phyloP scores from a whole-genome alignment of 2,888 invertebrate genomes.

The Sisyra nigra region DNA sequence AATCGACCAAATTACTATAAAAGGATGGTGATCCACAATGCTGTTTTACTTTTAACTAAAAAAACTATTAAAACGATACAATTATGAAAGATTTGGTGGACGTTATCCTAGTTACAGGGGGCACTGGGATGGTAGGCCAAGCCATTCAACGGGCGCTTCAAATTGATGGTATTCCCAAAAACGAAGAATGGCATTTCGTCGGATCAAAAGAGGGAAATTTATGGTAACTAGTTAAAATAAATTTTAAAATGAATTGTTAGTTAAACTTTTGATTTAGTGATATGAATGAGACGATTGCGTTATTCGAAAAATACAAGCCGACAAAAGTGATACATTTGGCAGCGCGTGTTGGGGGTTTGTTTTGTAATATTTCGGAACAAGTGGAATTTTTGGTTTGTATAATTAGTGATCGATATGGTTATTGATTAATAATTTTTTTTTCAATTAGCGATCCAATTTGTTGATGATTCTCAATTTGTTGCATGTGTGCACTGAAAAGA shows the following conservation, averaged over 20 bases:
- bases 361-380: conserved; percentile 90
- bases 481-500: conserved; percentile 53
- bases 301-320: conserved; percentile 72
- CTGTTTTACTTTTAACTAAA: no score
- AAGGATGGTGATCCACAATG: no score
- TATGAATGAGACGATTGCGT: conserved; percentile 47
- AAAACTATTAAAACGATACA: no score
- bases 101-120: conserved; percentile 86
- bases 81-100: no score
- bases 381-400: conserved; percentile 80
- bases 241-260: no score
- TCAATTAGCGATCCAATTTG: conserved; percentile 62
- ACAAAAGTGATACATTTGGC: conserved; percentile 96
- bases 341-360: conserved; percentile 96
- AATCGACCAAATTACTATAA: no score
- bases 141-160: conserved; percentile 61
- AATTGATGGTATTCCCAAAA: conserved; percentile 30
- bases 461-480: conserved; percentile 93
- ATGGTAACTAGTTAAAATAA: conserved; percentile 35
- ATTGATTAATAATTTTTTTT: conserved; percentile 8
- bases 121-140: conserved; percentile 85
- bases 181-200: conserved; percentile 81
- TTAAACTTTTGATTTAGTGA: no score
- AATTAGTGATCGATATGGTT: neutral
- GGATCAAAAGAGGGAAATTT: conserved; percentile 88